These are phyloP conservation scores for Catocala sponsa DNA, from an alignment of 2,888 invertebrate species.

Conservation along the genomic window DNA sequence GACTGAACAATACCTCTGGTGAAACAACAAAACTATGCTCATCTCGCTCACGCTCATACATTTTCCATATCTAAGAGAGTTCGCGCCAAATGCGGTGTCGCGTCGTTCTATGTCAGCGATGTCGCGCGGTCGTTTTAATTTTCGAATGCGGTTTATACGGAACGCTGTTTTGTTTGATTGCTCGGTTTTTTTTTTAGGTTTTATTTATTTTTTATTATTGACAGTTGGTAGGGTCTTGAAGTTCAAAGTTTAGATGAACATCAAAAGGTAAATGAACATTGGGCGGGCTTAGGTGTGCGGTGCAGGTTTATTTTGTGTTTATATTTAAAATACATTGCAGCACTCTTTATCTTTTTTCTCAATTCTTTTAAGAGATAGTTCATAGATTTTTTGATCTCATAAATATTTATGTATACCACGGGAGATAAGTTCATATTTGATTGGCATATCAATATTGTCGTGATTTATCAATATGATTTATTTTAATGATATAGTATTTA, in stretches of 20 bases:
- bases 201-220: slow-evolving; percentile 44
- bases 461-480: no score
- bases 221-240: slow-evolving; percentile 33
- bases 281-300: no score
- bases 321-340: no score
- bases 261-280: slow-evolving; percentile 23
- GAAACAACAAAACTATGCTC: slow-evolving; percentile 67
- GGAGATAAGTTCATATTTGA: no score
- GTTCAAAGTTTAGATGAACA: slow-evolving; percentile 46
- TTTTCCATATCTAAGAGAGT: slow-evolving; percentile 49
- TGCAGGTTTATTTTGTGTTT: no score
- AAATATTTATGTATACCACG: no score
- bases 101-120: slow-evolving; percentile 65
- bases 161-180: slow-evolving; percentile 75
- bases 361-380: no score
- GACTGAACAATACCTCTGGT: slow-evolving; percentile 78
- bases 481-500: no score
- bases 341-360: no score
- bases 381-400: no score
- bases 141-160: slow-evolving; percentile 83
- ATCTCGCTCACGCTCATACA: slow-evolving; percentile 64
- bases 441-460: no score
- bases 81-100: slow-evolving; percentile 76
- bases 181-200: slow-evolving; percentile 58
- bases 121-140: slow-evolving; percentile 83